Evolutionary conservation across 1,140 invertebrate genomes (phyloP).

Genomic region (Elymnias hypermnestra): DNA sequence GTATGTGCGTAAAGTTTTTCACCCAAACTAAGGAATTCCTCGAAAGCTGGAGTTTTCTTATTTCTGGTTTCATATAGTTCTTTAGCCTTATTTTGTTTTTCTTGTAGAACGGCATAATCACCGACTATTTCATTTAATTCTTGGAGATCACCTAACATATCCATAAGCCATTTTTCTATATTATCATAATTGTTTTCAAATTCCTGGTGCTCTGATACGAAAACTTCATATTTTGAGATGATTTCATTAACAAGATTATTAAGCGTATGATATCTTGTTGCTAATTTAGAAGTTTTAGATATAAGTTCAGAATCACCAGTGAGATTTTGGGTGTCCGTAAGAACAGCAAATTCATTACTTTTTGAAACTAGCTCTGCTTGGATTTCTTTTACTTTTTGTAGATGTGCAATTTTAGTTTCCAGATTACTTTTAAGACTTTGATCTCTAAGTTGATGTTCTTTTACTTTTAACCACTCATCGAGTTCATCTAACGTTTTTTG

Average conservation of each 20-base stretch:
- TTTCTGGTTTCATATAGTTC: slow-evolving; percentile 88
- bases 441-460: slow-evolving; percentile 91
- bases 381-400: slow-evolving; percentile 86
- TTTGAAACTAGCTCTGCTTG: slow-evolving; percentile 86
- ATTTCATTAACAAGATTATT: slow-evolving; percentile 89
- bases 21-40: slow-evolving; percentile 90
- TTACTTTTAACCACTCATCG: slow-evolving; percentile 89
- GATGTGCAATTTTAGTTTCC: slow-evolving; percentile 87
- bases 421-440: slow-evolving; percentile 91
- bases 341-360: slow-evolving; percentile 82
- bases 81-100: slow-evolving; percentile 88
- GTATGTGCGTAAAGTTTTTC: slow-evolving; percentile 95
- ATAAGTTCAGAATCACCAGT: slow-evolving; percentile 87
- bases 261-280: slow-evolving; percentile 89
- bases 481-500: slow-evolving; percentile 86
- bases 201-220: slow-evolving; percentile 88
- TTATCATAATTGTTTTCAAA: slow-evolving; percentile 88
- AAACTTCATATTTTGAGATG: slow-evolving; percentile 87
- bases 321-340: slow-evolving; percentile 82
- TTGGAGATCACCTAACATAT: slow-evolving; percentile 83
- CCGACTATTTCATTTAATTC: slow-evolving; percentile 91
- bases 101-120: slow-evolving; percentile 89
- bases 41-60: slow-evolving; percentile 88
- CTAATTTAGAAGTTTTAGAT: slow-evolving; percentile 86
- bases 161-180: slow-evolving; percentile 85